Evolutionary conservation across 2,113 vertebrate species (phyloP), one percentile per base, ranked within the genome.

Genomic region (Pituophis catenifer): DNA sequence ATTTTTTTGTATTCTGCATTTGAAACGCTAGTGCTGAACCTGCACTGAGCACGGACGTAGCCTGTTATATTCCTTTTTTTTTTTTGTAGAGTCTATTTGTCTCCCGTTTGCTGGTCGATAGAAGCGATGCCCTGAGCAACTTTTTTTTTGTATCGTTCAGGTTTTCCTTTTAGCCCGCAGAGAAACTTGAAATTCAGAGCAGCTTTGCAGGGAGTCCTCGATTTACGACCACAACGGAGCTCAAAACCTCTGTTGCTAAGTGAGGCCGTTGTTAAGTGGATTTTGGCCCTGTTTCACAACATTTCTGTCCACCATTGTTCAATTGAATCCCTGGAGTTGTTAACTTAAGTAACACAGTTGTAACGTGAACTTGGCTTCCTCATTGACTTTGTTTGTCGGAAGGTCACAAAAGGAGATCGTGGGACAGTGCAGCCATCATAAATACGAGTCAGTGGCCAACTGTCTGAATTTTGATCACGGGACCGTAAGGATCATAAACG

Each of bases 31-130:
- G n/a, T 44, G 3, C 33, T 44, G 0, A 44, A 54, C 53, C 29
- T 44, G 44, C 44, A 44, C 44, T 8, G 50, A 21, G 17, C 50
- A 90, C 44, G 17, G 26, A 57, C 33, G 55, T 92, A 93, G 57
- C 81, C 92, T 92, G 24, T 90, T 9, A 10, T 92, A 26, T 93
- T 94, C 94, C 48, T 44, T 94, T 55, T 94, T 54, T 55, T 2
- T 55, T 2, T 55, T n/a, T 24, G 29, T 86, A 88, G 89, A 90
- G 29, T 94, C 58, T 57, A 8, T 54, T 88, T 8, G 44, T 95
- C 92, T 92, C 89, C 91, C 94, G 17, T 93, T 91, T 96, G 92
- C 26, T 8, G 5, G 94, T 94, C 94, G 91, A 93, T 97, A 94
- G 53, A 58, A 91, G 57, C 59, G 89, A 91, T 95, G 93, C 89